A percentile compares a stretch with the other conserved stretches of the same genome.
These are phyloP conservation scores for Drosophila subobscura DNA, from an alignment of 1,140 invertebrate species.

Conservation along the genomic window DNA sequence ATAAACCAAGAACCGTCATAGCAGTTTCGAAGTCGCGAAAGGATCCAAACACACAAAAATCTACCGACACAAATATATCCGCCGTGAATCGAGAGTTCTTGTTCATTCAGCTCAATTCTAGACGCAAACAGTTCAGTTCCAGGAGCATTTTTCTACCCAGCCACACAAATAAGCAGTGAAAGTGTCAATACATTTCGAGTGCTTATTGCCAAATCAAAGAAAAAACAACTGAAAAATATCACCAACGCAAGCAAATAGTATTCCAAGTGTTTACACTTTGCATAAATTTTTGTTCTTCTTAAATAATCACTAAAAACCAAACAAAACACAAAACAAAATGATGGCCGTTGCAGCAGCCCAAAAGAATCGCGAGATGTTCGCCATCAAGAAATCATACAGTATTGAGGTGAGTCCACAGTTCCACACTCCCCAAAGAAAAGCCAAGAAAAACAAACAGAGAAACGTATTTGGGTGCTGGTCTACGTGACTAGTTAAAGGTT, in stretches of 20 bases:
- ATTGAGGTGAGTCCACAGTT: constrained; percentile 92
- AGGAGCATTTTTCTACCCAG: constrained; percentile 53
- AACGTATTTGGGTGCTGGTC: constrained; percentile 36
- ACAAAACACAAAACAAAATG: constrained; percentile 84
- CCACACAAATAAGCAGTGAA: constrained; percentile 79
- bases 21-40: constrained; percentile 50
- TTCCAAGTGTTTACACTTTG: constrained; percentile 72
- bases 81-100: constrained; percentile 48
- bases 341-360: constrained; percentile 94
- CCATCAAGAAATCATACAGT: constrained; percentile 98
- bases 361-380: constrained; percentile 96
- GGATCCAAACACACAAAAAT: constrained; percentile 36
- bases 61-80: constrained; percentile 35
- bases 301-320: constrained; percentile 23
- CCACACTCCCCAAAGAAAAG: background rate
- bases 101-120: constrained; percentile 77
- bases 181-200: constrained; percentile 79
- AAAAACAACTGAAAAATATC: constrained; percentile 27
- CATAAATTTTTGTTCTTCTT: constrained; percentile 70
- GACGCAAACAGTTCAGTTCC: constrained; percentile 73
- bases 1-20: constrained; percentile 9
- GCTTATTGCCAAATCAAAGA: constrained; percentile 70
- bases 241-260: constrained; percentile 68
- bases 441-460: constrained; percentile 3
- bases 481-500: constrained; percentile 72